Percentiles rank a stretch among this genome's conserved stretches.
Evolutionary conservation across 2,797 vertebrate genomes (phyloP).

Genomic region (Gephyroberyx darwinii): DNA sequence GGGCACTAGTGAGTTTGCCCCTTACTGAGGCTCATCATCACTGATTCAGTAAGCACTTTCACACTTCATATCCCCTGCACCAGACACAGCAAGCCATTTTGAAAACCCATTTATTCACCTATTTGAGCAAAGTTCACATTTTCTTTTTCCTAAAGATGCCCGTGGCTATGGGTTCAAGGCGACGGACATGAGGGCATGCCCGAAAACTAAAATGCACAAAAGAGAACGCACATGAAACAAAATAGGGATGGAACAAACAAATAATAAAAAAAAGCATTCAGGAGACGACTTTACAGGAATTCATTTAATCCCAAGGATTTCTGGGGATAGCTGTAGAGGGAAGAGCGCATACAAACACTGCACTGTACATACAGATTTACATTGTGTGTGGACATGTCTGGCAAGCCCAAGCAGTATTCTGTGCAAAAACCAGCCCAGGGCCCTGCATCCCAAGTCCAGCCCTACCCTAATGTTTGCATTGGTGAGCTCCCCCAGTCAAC

Average conservation of each 20-base stretch:
- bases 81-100: conserved; percentile 42
- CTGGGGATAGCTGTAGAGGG: conserved; percentile 52
- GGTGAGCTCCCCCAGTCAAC: background rate
- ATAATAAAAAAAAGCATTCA: conserved; percentile 33
- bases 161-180: conserved; percentile 38
- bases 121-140: conserved; percentile 52
- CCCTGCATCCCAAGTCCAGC: conserved; percentile 37
- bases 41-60: too few relatives aligned
- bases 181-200: conserved; percentile 23
- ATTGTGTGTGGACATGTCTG: conserved; percentile 55
- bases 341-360: conserved; percentile 77
- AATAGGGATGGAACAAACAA: background rate
- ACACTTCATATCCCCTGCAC: conserved; percentile 1
- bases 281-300: conserved; percentile 69
- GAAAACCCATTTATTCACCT: conserved; percentile 72
- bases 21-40: too few relatives aligned
- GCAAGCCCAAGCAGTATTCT: conserved; percentile 44
- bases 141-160: conserved; percentile 16
- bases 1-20: too few relatives aligned
- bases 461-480: conserved; percentile 16
- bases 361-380: conserved; percentile 81
- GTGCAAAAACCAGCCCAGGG: conserved; percentile 38
- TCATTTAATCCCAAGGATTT: conserved; percentile 74
- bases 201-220: conserved; percentile 34
- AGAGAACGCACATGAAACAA: conserved; percentile 24